A percentile compares a stretch with the other conserved stretches of the same genome.
phyloP scores from a whole-genome alignment of 2,113 vertebrate species.

The Chauna torquata region DNA sequence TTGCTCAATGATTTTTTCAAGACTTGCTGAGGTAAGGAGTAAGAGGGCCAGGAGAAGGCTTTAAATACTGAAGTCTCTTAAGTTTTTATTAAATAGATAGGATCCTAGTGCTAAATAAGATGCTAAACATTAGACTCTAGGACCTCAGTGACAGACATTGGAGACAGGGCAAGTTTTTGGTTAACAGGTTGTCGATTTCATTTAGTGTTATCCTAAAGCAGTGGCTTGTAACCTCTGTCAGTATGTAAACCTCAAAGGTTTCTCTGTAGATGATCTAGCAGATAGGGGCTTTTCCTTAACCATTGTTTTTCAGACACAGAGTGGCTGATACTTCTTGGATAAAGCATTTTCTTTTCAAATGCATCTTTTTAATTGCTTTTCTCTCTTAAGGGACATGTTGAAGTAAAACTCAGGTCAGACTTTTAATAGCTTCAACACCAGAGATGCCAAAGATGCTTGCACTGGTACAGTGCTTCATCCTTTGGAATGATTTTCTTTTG shows the following conservation, averaged over 20 bases:
- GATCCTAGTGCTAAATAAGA: not conserved
- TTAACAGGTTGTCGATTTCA: not conserved
- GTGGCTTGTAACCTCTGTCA: not conserved
- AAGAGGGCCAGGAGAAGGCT: conserved; percentile 28
- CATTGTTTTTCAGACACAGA: not conserved
- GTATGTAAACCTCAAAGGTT: not conserved
- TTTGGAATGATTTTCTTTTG: not conserved
- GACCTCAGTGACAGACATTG: not conserved
- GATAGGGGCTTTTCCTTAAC: not conserved
- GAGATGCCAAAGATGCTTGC: not conserved
- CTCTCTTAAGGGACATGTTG: not conserved
- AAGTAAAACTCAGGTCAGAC: not conserved
- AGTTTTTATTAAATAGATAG: not conserved
- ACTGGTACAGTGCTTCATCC: not conserved
- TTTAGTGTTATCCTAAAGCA: not conserved
- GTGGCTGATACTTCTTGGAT: not conserved
- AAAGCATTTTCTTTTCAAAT: not conserved
- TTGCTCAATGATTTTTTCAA: conserved; percentile 60
- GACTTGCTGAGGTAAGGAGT: conserved; percentile 56
- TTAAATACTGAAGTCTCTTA: not conserved
- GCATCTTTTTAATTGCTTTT: not conserved
- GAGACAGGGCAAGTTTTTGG: not conserved
- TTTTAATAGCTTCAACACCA: not conserved
- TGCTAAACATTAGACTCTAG: not conserved
- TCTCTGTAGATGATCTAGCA: not conserved